Evolutionary conservation across 2,113 vertebrate species (phyloP).

Genomic region (Spilogale gracilis): DNA sequence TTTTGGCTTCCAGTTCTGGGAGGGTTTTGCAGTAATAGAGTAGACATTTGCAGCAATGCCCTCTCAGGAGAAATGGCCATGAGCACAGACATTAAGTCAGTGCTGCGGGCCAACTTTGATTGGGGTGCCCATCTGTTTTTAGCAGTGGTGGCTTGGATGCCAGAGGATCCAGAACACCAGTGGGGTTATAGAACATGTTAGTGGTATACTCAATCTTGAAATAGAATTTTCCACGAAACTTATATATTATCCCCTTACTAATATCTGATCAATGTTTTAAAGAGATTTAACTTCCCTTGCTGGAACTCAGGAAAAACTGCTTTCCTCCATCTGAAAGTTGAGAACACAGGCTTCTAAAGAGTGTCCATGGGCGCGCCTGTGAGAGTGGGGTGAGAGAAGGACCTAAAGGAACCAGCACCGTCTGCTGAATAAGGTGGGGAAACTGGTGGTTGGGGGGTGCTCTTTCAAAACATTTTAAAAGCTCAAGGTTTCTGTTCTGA

Average conservation of each 20-base stretch:
- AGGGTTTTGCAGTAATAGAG: not conserved
- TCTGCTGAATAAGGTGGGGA: not conserved
- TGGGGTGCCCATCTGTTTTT: rapidly evolving
- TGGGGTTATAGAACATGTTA: not conserved
- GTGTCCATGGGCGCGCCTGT: rapidly evolving
- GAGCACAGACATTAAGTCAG: not conserved
- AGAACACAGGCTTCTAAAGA: not conserved
- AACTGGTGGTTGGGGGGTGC: not conserved
- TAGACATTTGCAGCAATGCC: not conserved
- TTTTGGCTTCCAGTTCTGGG: not conserved
- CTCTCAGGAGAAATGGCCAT: not conserved
- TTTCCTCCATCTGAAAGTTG: slow-evolving; percentile 64
- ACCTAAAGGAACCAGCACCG: rapidly evolving
- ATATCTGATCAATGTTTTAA: slow-evolving; percentile 71
- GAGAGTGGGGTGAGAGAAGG: not conserved
- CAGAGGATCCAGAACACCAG: not conserved
- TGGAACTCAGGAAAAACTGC: slow-evolving; percentile 36
- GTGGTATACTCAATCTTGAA: not conserved
- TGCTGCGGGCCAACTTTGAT: rapidly evolving
- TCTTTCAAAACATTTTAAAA: not conserved
- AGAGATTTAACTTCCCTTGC: slow-evolving; percentile 69
- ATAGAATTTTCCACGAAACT: slow-evolving; percentile 23
- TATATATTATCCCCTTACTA: slow-evolving; percentile 52
- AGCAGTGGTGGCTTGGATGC: not conserved
- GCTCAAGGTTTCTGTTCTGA: not conserved